Base-by-base conservation (phyloP, 1,140 invertebrate genomes). In the Pseudachorutes palmiensis region DNA sequence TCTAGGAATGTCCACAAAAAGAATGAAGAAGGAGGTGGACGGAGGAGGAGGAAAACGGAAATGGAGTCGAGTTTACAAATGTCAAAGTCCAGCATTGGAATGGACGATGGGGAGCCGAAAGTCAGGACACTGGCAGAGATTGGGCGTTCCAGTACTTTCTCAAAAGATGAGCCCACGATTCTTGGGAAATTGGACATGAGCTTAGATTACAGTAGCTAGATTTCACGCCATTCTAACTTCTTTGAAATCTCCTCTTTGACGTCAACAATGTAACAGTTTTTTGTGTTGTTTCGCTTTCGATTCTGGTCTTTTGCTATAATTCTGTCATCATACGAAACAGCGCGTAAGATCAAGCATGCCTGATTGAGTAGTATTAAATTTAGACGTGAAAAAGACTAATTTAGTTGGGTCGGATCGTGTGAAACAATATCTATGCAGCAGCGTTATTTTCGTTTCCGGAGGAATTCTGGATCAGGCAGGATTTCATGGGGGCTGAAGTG, bases 141-240 rank as follows among this genome's bases (percentile, higher is more conserved):
- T 36, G 71, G 71, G 3, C n/a, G 87, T 65, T 88, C 87, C 0
- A 84, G 85, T 14, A 89, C 87, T 0, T 88, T 88, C 74, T 77
- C 87, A 9, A 88, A 87, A 76, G 87, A 88, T 72, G 86, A 88
- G 75, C 79, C 84, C 58, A 79, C 84, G 16, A 80, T 83, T 72
- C 74, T 83, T 22, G 68, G 66, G 0, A 73, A 73, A 45, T 51
- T 73, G 48, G 71, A 73, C 31, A 9, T 62, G 14, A n/a, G 26
- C 32, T 62, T 62, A 12, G 60, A 62, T 28, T 55, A 55, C 24
- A 24, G 24, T 14, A 55, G 3, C 9, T 55, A 55, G 24, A 55
- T n/a, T 14, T 55, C n/a, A n/a, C n/a, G n/a, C n/a, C n/a, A n/a
- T n/a, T n/a, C n/a, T n/a, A n/a, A n/a, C n/a, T 55, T n/a, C 14